phyloP scores from a whole-genome alignment of 2,888 invertebrate genomes.

The Synergus laeviventris region DNA sequence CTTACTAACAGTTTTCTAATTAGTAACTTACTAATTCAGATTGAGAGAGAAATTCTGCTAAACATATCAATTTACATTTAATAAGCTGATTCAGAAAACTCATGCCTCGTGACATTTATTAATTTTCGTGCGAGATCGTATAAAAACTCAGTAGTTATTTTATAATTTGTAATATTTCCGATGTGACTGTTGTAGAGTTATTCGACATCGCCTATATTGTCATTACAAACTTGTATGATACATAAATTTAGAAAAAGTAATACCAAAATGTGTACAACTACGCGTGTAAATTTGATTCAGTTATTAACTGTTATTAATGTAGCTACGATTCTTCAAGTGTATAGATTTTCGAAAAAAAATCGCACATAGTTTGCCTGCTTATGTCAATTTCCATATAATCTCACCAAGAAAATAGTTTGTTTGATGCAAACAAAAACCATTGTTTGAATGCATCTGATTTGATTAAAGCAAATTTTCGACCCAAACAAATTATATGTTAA shows the following conservation, averaged over 20 bases:
- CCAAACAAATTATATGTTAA: too few species aligned
- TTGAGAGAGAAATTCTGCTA: background rate
- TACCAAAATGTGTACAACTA: background rate
- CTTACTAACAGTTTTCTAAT: background rate
- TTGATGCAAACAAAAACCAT: too few species aligned
- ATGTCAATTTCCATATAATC: constrained; percentile 29
- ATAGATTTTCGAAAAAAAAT: constrained; percentile 29
- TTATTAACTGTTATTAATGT: constrained; percentile 11
- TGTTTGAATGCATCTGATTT: too few species aligned
- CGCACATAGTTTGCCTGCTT: constrained; percentile 24
- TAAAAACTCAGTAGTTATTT: constrained; percentile 22
- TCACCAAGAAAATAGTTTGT: background rate
- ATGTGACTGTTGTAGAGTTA: constrained; percentile 24
- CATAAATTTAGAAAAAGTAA: constrained; percentile 22
- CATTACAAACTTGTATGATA: constrained; percentile 14
- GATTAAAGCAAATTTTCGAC: too few species aligned
- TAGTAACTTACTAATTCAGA: background rate
- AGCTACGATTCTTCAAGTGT: constrained; percentile 17
- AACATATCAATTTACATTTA: constrained; percentile 3
- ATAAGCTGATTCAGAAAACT: background rate
- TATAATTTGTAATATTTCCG: constrained; percentile 33
- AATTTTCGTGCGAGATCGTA: constrained; percentile 15
- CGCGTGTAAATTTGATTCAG: constrained; percentile 1
- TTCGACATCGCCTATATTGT: background rate
- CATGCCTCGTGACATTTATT: constrained; percentile 11